Evolutionary conservation across 2,888 invertebrate genomes (phyloP), one percentile per base, ranked within the genome.

Genomic region (Amiota communis): DNA sequence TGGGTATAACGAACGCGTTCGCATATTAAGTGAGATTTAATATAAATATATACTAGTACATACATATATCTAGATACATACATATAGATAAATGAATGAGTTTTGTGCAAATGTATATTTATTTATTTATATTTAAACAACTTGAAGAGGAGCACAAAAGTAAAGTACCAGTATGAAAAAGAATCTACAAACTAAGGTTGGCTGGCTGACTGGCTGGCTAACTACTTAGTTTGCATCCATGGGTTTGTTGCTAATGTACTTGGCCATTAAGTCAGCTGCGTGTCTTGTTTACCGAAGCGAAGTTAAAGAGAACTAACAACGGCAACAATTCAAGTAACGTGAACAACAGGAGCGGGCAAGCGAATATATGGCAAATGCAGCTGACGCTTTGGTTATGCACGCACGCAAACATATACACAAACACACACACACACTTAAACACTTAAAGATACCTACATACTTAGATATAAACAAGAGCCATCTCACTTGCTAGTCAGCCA

Each of bases 231-330:
- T 36, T 36, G 36, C 36, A 36, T 36, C 36, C 36, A 36, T 36
- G 36, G 36, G 36, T 36, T 79, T 81, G 80, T 79, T 83, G 83
- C 83, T 83, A 83, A 83, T 83, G 83, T 84, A 79, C 86, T 80
- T 76, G 78, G 84, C 86, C 83, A 83, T 83, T 85, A 83, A 81
- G 81, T 80, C 77, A 74, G 78, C 79, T 84, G 86, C 83, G 84
- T 86, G 86, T 83, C 84, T 84, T 83, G 86, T 83, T 83, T 83
- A 85, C 83, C 79, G 81, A 84, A 85, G 56, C 77, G 77, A 75
- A 70, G 72, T 36, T 36, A 36, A 36, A 36, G 36, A 36, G 36
- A 36, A 36, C 36, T 6, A 36, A 36, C 36, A 36, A 36, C 8
- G 36, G 36, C 72, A 70, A 70, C 73, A 57, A 23, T 59, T 36